Percentiles rank a stretch among this genome's conserved stretches.
Conservation (phyloP, 2,888 invertebrate species). For the Rhingia rostrata region DNA sequence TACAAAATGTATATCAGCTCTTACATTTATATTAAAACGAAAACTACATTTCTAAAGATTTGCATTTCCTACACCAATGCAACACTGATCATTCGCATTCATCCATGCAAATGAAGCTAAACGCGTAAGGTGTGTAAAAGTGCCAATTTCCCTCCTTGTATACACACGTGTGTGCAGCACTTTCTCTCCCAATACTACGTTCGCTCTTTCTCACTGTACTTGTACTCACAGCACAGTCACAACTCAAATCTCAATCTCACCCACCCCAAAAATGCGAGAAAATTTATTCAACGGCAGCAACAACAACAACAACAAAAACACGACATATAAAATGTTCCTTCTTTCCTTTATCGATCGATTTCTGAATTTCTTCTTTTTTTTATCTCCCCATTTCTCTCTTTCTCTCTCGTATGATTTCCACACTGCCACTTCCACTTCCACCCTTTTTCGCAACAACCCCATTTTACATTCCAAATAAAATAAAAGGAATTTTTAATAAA, state of each 20-base stretch:
- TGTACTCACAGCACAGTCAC: background rate
- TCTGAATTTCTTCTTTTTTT: conserved; percentile 45
- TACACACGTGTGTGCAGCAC: conserved; percentile 64
- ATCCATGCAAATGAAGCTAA: conserved; percentile 27
- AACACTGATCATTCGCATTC: conserved; percentile 44
- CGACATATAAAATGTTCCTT: conserved; percentile 56
- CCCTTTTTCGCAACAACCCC: conserved; percentile 31
- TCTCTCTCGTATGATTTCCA: background rate
- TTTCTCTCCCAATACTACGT: conserved; percentile 28
- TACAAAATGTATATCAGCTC: background rate
- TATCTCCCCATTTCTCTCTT: conserved; percentile 9
- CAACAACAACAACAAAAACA: conserved; percentile 20
- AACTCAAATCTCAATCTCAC: conserved; percentile 52
- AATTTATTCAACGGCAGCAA: conserved; percentile 1
- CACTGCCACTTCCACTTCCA: background rate
- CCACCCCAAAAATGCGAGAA: conserved; percentile 43
- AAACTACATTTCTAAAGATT: background rate
- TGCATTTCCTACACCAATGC: conserved; percentile 47
- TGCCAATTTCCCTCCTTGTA: conserved; percentile 53
- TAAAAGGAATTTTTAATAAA: conserved; percentile 42
- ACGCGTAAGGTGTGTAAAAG: conserved; percentile 62
- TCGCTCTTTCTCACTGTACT: conserved; percentile 26
- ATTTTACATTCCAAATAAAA: conserved; percentile 45
- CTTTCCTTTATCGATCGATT: conserved; percentile 72
- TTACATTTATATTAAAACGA: background rate